Base-by-base conservation (phyloP, 2,888 invertebrate species). In the Sepioteuthis lessoniana region DNA sequence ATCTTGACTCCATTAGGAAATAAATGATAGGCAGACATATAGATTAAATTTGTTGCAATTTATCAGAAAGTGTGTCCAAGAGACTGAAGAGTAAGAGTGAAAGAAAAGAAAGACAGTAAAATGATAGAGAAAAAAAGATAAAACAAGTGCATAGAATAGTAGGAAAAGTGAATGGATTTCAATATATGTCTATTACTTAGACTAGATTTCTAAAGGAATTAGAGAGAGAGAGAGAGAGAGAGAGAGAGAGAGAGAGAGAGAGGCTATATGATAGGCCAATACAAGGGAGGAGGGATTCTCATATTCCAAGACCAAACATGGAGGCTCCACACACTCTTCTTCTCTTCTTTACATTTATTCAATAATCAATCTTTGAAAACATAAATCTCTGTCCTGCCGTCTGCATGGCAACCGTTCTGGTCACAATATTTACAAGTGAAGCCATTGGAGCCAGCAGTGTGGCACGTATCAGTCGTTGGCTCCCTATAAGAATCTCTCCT, bases 281-380 rank as follows among this genome's bases (percentile, higher is more conserved):
- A 76, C 76, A 76, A 76, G 76, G n/a, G n/a, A n/a, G 76, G n/a
- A 3, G 76, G 76, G 76, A n/a, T n/a, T 76, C 76, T 76, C 76
- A 76, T 76, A 76, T 76, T 76, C 76, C 16, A 76, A n/a, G n/a
- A 35, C n/a, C 76, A 76, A 76, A 76, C 76, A 76, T 76, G 76
- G 76, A 76, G 76, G 76, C 7, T 76, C 76, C 76, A 76, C 76
- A 76, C 76, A 76, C 76, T n/a, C 76, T 60, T 47, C 47, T 76
- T 76, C 42, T 42, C 42, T 42, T 42, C 42, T 76, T 76, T n/a
- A 76, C 76, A 35, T 76, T 76, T 76, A 76, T 76, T 76, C 76
- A 76, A 76, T 76, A 76, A 76, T 76, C 76, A 76, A 76, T 76
- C 76, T 76, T 76, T 76, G n/a, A 76, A 76, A 76, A 76, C 76